Percentiles rank a stretch among this genome's conserved stretches.
phyloP scores from a whole-genome alignment of 2,113 vertebrate species.

The Penelope pileata region DNA sequence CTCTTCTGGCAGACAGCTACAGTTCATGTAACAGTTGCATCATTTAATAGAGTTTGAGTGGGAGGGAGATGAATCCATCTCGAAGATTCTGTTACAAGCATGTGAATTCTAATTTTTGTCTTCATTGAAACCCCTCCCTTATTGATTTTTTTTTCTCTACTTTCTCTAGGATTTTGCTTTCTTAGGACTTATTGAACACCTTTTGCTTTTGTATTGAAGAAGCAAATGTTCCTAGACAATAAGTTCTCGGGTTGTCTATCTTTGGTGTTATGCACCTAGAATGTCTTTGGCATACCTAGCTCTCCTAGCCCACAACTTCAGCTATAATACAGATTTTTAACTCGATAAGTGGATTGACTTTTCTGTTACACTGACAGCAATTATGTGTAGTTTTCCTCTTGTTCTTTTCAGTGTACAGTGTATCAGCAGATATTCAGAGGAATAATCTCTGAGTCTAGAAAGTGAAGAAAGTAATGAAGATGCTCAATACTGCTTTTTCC shows the following conservation, averaged over 20 bases:
- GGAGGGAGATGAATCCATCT: not conserved
- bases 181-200: not conserved
- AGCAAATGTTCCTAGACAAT: not conserved
- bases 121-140: not conserved
- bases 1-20: not conserved
- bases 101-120: not conserved
- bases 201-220: not conserved
- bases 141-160: not conserved
- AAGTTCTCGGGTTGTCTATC: not conserved
- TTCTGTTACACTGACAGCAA: not conserved
- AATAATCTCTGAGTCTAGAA: not conserved
- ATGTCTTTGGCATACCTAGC: rapidly evolving
- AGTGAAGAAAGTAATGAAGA: not conserved
- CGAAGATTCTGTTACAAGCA: not conserved
- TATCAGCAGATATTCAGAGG: not conserved
- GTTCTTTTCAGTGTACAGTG: not conserved
- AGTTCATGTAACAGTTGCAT: not conserved
- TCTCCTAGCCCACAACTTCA: not conserved
- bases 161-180: not conserved
- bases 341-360: not conserved
- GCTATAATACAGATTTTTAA: not conserved
- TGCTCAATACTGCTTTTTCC: not conserved
- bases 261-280: not conserved
- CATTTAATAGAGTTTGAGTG: not conserved
- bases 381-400: not conserved